These are phyloP conservation scores for Porphyrio hochstetteri DNA, from an alignment of 2,113 vertebrate species.

Conservation along the genomic window DNA sequence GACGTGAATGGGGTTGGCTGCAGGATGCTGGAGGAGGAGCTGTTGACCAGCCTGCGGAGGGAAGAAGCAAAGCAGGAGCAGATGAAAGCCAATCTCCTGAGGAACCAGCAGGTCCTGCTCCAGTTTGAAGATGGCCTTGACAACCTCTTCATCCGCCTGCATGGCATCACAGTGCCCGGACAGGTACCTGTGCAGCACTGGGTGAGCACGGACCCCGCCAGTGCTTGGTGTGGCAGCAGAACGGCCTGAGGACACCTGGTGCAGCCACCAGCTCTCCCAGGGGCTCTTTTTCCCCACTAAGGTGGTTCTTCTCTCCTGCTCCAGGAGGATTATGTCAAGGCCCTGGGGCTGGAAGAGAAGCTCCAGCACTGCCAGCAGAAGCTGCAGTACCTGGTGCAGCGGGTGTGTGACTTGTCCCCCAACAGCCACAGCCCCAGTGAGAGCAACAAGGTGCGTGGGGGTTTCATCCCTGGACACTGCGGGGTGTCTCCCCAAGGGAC, in stretches of 20 bases:
- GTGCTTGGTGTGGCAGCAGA: background rate
- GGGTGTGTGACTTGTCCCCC: background rate
- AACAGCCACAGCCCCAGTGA: background rate
- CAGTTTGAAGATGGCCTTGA: background rate
- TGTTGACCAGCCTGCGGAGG: background rate
- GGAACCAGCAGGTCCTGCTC: background rate
- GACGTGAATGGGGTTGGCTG: background rate
- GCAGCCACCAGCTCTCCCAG: background rate
- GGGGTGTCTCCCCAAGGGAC: too few relatives aligned
- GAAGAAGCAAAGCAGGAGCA: background rate
- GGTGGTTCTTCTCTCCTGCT: background rate
- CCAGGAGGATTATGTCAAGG: background rate
- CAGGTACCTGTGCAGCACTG: accelerated
- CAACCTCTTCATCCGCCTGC: too few relatives aligned
- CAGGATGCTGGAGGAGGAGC: background rate
- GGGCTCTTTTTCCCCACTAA: background rate
- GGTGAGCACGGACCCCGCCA: accelerated
- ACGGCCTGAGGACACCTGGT: accelerated
- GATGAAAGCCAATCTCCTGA: background rate
- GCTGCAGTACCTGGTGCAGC: background rate
- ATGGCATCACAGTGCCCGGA: background rate
- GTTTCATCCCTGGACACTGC: too few relatives aligned
- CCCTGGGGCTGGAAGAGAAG: background rate
- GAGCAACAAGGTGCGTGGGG: too few relatives aligned
- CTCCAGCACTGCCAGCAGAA: background rate